Evolutionary conservation across 2,113 vertebrate genomes (phyloP).

Genomic region (Scalopus aquaticus): DNA sequence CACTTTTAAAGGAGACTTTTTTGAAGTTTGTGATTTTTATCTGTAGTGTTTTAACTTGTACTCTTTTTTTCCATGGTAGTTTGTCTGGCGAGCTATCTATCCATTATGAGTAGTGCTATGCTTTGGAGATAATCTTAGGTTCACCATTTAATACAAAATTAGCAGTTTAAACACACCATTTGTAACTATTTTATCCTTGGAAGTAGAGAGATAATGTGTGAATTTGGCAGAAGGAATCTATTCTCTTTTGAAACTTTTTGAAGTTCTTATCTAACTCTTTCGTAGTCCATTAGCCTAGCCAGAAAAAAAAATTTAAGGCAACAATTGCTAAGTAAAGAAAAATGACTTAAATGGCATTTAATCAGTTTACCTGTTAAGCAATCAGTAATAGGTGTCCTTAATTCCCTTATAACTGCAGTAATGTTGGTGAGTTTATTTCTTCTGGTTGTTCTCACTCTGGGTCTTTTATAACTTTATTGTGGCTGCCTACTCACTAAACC

Average conservation of each 20-base stretch:
- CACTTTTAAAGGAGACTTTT: slow-evolving; percentile 60
- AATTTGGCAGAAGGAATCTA: slow-evolving; percentile 53
- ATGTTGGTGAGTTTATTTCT: slow-evolving; percentile 44
- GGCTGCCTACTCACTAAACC: neutral
- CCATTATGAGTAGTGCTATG: neutral
- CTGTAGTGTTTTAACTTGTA: slow-evolving; percentile 62
- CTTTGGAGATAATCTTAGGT: slow-evolving; percentile 50
- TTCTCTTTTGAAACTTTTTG: slow-evolving; percentile 58
- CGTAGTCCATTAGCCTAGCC: slow-evolving; percentile 55
- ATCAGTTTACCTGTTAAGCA: slow-evolving; percentile 74
- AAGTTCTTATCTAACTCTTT: slow-evolving; percentile 75
- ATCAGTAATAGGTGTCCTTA: slow-evolving; percentile 55
- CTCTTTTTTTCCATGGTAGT: slow-evolving; percentile 47
- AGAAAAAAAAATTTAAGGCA: slow-evolving; percentile 56
- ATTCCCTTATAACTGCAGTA: slow-evolving; percentile 50
- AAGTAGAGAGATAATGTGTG: slow-evolving; percentile 48
- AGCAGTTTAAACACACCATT: slow-evolving; percentile 79
- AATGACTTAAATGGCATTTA: slow-evolving; percentile 74
- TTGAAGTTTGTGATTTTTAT: slow-evolving; percentile 67
- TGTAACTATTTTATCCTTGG: slow-evolving; percentile 67
- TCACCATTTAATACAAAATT: slow-evolving; percentile 76
- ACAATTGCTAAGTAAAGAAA: slow-evolving; percentile 78
- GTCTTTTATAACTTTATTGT: slow-evolving; percentile 46
- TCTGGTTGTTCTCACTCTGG: neutral
- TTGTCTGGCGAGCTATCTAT: neutral